Base-by-base conservation (phyloP, 2,888 invertebrate genomes). In the Cinara cedri region DNA sequence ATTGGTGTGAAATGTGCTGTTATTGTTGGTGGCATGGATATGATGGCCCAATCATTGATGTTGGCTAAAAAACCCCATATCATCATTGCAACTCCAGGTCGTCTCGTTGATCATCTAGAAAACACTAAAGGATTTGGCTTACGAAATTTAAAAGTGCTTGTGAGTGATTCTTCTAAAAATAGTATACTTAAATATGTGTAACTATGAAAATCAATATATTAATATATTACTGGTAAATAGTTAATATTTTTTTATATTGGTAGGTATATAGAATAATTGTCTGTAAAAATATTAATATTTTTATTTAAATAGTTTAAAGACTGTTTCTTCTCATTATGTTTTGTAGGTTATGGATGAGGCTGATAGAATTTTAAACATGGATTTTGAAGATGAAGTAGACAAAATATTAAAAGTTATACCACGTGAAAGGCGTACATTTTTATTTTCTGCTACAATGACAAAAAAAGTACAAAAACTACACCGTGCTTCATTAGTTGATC, bases 391-490 rank as follows among this genome's bases (percentile, higher is more conserved):
- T 14, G 99, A 99, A 87, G 92, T 98, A 0, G 96, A 98, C 86
- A 98, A 98, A 87, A 98, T 99, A 80, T 87, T 99, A 2, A 92
- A 92, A 84, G 93, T 92, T 0, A 92, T 99, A 78, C 98, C 99
- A 0, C 89, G 93, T 44, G 97, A 98, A 84, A 89, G 99, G 4
- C 89, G 91, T 81, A 99, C 99, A 0, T 95, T 93, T 84, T 88
- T 99, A 16, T 99, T 98, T 87, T 99, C 98, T 0, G 99, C 99
- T 0, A 99, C 99, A 1, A 99, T 99, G 99, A 99, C 99, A 0
- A 97, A 95, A 85, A 96, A 96, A 86, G 93, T 98, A 0, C 94
- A 95, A 84, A 99, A 99, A 85, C 87, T 99, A 44, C 98, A 99
- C 86, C 88, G 98, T 55, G 99, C 98, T 0, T 98, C 96, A 0